Percentiles rank a stretch among this genome's conserved stretches.
Evolutionary conservation across 2,797 vertebrate genomes (phyloP).

Genomic region (Malurus leucopterus): DNA sequence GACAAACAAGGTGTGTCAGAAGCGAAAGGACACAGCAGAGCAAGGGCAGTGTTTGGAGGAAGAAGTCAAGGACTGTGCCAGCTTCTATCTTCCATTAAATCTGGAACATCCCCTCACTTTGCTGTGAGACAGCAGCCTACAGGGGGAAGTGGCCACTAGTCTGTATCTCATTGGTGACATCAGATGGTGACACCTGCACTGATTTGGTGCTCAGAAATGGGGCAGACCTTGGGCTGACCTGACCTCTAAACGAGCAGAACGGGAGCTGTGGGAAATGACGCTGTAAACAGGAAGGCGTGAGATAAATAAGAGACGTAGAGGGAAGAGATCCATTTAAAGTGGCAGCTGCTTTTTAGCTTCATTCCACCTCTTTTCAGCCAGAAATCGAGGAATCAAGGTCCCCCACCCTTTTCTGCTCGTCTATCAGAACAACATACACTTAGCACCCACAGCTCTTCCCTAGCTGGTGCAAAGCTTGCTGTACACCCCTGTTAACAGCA

Average conservation of each 20-base stretch:
- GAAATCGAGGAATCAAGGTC: not conserved
- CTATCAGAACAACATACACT: not conserved
- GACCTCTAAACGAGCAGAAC: not conserved
- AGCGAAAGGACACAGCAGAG: slow-evolving; percentile 17
- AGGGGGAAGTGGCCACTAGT: not conserved
- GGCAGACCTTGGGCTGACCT: slow-evolving; percentile 14
- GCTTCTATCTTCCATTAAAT: not conserved
- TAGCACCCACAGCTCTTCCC: not conserved
- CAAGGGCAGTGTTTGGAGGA: not conserved
- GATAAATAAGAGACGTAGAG: slow-evolving; percentile 32
- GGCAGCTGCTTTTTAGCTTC: slow-evolving; percentile 13
- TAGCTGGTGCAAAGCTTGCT: not conserved
- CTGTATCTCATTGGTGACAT: not conserved
- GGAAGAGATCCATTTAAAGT: slow-evolving; percentile 21
- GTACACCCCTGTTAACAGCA: not conserved
- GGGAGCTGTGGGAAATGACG: not conserved
- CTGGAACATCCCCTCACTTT: not conserved
- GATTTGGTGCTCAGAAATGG: not conserved
- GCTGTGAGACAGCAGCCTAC: not conserved
- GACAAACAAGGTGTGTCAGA: slow-evolving; percentile 32
- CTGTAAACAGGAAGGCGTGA: slow-evolving; percentile 48
- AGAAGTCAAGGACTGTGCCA: not conserved
- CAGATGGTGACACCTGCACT: not conserved
- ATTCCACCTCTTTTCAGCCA: not conserved
- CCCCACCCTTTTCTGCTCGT: not conserved